Conservation (phyloP, 2,113 vertebrate species). For the Bubo bubo region DNA sequence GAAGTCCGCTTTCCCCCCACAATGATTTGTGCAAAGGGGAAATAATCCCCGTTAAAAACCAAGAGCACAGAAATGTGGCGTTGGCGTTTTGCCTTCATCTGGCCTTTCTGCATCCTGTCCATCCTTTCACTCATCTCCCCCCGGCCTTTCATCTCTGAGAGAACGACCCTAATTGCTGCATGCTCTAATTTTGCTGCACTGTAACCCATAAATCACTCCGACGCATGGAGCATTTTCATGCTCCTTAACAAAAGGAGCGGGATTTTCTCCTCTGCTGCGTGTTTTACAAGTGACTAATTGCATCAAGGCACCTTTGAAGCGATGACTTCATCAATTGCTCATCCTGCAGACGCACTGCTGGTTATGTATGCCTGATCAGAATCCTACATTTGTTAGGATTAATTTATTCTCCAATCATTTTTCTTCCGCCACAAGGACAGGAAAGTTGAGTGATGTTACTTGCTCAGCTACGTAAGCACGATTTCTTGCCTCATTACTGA, state of each 20-base stretch:
- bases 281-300: conserved; percentile 63
- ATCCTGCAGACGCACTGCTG: conserved; percentile 14
- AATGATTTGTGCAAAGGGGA: background rate
- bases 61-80: background rate
- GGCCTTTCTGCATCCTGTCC: conserved; percentile 25
- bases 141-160: background rate
- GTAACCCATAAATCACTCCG: conserved; percentile 42
- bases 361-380: conserved; percentile 35
- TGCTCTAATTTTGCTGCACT: conserved; percentile 20
- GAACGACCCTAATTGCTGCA: background rate
- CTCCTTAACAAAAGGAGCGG: conserved; percentile 36
- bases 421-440: conserved; percentile 18
- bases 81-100: background rate
- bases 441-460: conserved; percentile 45
- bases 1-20: background rate
- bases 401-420: conserved; percentile 59
- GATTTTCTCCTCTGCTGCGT: conserved; percentile 21
- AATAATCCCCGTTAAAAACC: background rate
- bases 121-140: conserved; percentile 1
- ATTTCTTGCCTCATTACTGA: conserved; percentile 66
- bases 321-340: conserved; percentile 62
- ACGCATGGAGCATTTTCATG: background rate
- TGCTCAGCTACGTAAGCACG: conserved; percentile 48
- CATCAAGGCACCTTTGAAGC: conserved; percentile 55
- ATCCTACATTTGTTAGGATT: conserved; percentile 55